These are phyloP conservation scores for Paedocypris micromegethes DNA, from an alignment of 2,797 vertebrate genomes.

Conservation along the genomic window DNA sequence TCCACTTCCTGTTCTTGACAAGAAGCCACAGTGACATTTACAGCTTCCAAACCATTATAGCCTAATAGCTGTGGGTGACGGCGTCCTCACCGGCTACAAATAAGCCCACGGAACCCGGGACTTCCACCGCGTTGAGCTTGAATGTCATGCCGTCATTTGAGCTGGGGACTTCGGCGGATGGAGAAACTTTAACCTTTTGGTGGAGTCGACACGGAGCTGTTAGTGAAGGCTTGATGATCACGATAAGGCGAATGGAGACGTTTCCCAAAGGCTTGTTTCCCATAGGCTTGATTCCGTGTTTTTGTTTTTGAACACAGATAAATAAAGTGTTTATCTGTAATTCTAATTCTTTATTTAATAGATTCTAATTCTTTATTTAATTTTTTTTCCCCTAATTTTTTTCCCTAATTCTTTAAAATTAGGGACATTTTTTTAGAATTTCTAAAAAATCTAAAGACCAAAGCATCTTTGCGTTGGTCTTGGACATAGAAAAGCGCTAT, in stretches of 20 bases:
- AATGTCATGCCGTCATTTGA: conserved; percentile 38
- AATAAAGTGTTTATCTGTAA: no score
- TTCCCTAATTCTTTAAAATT: no score
- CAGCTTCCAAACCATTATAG: conserved; percentile 63
- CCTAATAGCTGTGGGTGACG: conserved; percentile 45
- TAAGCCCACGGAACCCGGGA: conserved; percentile 8
- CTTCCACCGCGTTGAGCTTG: conserved; percentile 14
- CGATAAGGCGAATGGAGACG: conserved; percentile 5
- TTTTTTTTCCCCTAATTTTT: no score
- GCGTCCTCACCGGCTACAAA: conserved; percentile 11
- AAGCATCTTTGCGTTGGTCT: no score
- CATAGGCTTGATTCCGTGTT: not conserved
- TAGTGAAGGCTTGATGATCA: conserved; percentile 24
- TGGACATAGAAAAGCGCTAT: no score
- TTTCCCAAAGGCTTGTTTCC: not conserved
- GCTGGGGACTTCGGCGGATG: conserved; percentile 1
- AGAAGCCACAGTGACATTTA: conserved; percentile 70
- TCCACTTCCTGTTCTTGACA: conserved; percentile 41
- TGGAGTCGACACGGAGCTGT: conserved; percentile 3
- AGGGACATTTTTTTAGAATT: no score
- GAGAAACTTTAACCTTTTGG: conserved; percentile 22
- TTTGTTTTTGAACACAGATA: no score
- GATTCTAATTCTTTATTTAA: no score
- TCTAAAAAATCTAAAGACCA: no score
- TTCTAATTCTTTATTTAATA: no score